Base-by-base conservation (phyloP, 35 echinoderm and acorn worm genomes). In the Amphiura filiformis region DNA sequence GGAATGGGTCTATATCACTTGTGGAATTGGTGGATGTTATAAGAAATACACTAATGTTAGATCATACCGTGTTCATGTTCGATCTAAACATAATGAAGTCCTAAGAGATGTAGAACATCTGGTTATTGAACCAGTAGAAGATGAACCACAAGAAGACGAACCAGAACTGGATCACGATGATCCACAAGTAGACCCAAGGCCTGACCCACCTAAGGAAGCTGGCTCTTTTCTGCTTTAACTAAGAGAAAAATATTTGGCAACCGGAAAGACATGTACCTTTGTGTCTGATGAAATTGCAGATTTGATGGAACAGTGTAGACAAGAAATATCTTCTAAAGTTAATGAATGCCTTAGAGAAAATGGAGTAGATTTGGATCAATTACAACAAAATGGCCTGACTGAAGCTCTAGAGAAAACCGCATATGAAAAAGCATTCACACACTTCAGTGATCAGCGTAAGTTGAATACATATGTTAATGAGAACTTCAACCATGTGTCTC, bases 41-140 rank as follows among this genome's bases (percentile, higher is more conserved):
- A 76, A 76, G 75, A 76, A 5, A 76, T 76, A 76, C 26, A 3
- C 5, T 76, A 76, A 76, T 76, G 26, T 76, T 76, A 76, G 75
- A n/a, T 76, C 75, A 76, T 76, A 76, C 75, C 5, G 26, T 11
- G 5, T 76, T 5, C 75, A 76, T n/a, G 26, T 76, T 76, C 5
- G 26, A 76, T 76, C 75, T 7, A 76, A 76, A n/a, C 75, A 76
- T 76, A 5, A 76, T 11, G 75, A 76, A n/a, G 75, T 5, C 34
- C 5, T 31, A 7, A 76, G 26, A 11, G 75, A 76, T 76, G 34
- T n/a, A 76, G 5, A 11, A 12, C n/a, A 76, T 5, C 26, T 35
- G 34, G 75, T 7, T 76, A 23, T 76, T 76, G 75, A 5, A 76
- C 56, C 56, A 61, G 56, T 61, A 61, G 56, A 61, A 61, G 56